Evolutionary conservation across 2,888 invertebrate species (phyloP).

Genomic region (Eugnorisma glareosa): DNA sequence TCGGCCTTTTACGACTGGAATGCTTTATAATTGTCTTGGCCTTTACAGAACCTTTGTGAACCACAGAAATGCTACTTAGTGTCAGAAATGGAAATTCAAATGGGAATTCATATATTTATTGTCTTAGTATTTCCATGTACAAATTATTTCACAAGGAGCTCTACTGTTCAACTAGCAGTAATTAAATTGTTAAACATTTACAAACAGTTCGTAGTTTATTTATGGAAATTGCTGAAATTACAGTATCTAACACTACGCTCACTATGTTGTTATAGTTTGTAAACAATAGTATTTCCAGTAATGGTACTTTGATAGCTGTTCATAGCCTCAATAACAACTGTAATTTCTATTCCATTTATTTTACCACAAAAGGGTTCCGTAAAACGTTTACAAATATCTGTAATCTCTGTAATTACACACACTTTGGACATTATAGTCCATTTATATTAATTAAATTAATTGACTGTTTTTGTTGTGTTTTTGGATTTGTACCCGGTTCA

Average conservation of each 20-base stretch:
- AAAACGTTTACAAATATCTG: slow-evolving; percentile 30
- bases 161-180: neutral
- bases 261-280: slow-evolving; percentile 3
- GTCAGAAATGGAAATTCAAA: slow-evolving; percentile 4
- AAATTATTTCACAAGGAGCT: neutral
- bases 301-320: slow-evolving; percentile 34
- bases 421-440: slow-evolving; percentile 9
- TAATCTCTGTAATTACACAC: slow-evolving; percentile 41
- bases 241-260: neutral
- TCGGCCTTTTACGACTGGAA: neutral
- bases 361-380: slow-evolving; percentile 33
- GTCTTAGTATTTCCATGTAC: slow-evolving; percentile 7
- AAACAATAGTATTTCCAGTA: slow-evolving; percentile 30
- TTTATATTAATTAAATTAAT: slow-evolving; percentile 3
- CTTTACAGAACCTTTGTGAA: neutral
- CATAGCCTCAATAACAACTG: slow-evolving; percentile 28
- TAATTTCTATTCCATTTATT: slow-evolving; percentile 52
- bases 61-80: neutral
- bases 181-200: slow-evolving; percentile 14
- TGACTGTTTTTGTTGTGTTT: slow-evolving; percentile 28
- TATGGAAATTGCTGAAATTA: slow-evolving; percentile 30
- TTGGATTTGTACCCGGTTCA: too few species aligned
- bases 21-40: neutral
- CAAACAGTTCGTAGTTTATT: slow-evolving; percentile 21
- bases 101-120: neutral